Base-by-base conservation (phyloP, 2,888 invertebrate species). In the Nematopogon swammerdamellus region DNA sequence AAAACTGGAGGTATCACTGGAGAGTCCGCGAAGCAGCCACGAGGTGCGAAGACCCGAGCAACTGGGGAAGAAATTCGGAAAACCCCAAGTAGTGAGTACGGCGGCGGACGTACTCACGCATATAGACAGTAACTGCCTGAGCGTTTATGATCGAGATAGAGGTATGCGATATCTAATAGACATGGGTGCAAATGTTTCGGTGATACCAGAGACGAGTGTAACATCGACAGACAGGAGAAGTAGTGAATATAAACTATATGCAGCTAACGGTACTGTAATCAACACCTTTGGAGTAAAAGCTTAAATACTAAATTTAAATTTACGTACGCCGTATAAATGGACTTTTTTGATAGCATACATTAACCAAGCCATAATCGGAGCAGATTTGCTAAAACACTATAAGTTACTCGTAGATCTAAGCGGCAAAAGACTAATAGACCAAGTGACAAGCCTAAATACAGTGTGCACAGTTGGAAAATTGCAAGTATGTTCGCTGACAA, bases 221-320 rank as follows among this genome's bases (percentile, higher is more conserved):
- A 25, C 25, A 8, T 25, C 5, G 4, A 25, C 25, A 14, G n/a
- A n/a, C n/a, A n/a, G n/a, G n/a, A n/a, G n/a, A n/a, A n/a, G n/a
- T 17, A 44, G 47, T 14, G 50, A 49, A 3, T 54, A 52, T 47
- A 50, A 54, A 19, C 51, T 60, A 1, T 56, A 52, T 46, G 58
- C 59, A 2, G 58, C 58, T 6, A 62, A 59, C 43, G 49, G 56
- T 16, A 49, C 53, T 6, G 44, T 30, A 14, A 57, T 57, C 10
- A 18, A 52, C 2, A 57, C 56, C 1, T 57, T 46, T 43, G 57
- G 57, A 8, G 19, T 49, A 20, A 43, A 19, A 19, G 20, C 46
- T n/a, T 44, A 51, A 20, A 42, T 19, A 8, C 42, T 57, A 18
- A 29, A 56, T 30, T 45, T 57, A 19, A 53, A 50, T 4, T 44